Percentiles rank a stretch among this genome's conserved stretches.
These are phyloP conservation scores for Schizaphis graminum DNA, from an alignment of 2,888 invertebrate genomes.

Conservation along the genomic window DNA sequence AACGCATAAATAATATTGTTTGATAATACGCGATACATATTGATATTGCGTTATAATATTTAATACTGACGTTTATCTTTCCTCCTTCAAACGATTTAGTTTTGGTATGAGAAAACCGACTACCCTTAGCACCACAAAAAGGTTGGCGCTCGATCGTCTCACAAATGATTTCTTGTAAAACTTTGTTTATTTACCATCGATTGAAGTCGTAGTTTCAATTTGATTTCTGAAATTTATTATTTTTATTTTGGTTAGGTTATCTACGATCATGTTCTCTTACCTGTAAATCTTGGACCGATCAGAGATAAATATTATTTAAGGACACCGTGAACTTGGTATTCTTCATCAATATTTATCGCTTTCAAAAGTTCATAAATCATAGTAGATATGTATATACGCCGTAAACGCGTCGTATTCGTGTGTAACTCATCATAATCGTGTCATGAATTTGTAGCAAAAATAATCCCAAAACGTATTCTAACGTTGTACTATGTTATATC, in stretches of 20 bases:
- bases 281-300: too few species aligned
- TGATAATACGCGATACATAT: background rate
- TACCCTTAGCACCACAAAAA: background rate
- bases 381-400: background rate
- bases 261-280: too few species aligned
- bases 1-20: background rate
- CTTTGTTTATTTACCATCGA: background rate
- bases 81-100: background rate
- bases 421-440: background rate
- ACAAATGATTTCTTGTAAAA: background rate
- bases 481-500: background rate
- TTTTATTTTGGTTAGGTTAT: too few species aligned
- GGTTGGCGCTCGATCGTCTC: too few species aligned
- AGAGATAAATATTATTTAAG: too few species aligned
- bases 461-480: too few species aligned
- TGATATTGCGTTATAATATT: background rate
- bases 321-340: background rate
- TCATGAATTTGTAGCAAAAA: background rate
- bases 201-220: background rate
- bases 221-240: background rate
- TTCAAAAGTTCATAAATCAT: background rate
- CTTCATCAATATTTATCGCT: background rate
- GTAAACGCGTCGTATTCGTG: background rate
- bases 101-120: background rate
- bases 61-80: background rate